Evolutionary conservation across 1,140 invertebrate species (phyloP).

Genomic region (Drosophila teissieri): DNA sequence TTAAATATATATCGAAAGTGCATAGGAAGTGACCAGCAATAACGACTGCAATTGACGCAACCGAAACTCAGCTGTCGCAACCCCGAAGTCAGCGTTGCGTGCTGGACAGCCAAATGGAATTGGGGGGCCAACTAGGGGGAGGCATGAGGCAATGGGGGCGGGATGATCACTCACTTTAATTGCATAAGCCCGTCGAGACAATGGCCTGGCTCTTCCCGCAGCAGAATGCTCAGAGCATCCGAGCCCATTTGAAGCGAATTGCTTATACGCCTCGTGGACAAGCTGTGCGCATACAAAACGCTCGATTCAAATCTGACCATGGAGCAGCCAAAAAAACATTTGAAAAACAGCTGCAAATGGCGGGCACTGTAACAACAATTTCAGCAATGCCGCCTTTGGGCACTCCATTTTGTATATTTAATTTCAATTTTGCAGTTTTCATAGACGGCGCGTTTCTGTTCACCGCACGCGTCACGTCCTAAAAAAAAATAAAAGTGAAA

Average conservation of each 20-base stretch:
- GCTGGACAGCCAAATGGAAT: slow-evolving; percentile 2
- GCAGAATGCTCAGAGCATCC: slow-evolving; percentile 55
- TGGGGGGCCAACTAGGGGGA: not conserved
- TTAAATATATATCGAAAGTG: slow-evolving; percentile 55
- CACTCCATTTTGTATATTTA: slow-evolving; percentile 60
- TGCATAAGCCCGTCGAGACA: slow-evolving; percentile 43
- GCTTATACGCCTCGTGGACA: slow-evolving; percentile 59
- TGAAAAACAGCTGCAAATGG: slow-evolving; percentile 25
- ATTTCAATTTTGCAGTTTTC: slow-evolving; percentile 61
- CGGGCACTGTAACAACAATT: slow-evolving; percentile 34
- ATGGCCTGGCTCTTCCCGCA: slow-evolving; percentile 25
- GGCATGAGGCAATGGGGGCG: slow-evolving; percentile 5
- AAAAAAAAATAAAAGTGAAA: slow-evolving; percentile 70
- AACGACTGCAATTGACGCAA: slow-evolving; percentile 35
- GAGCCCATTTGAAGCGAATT: slow-evolving; percentile 55
- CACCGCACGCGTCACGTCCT: slow-evolving; percentile 61
- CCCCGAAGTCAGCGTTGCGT: slow-evolving; percentile 42
- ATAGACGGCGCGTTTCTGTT: slow-evolving; percentile 15
- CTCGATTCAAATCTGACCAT: slow-evolving; percentile 52
- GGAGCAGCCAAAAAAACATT: slow-evolving; percentile 19
- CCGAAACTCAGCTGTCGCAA: slow-evolving; percentile 37
- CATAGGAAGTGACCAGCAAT: slow-evolving; percentile 59
- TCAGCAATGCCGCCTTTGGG: slow-evolving; percentile 31
- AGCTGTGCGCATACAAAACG: slow-evolving; percentile 65
- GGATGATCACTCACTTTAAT: slow-evolving; percentile 42